A percentile compares a stretch with the other conserved stretches of the same genome.
phyloP scores from a whole-genome alignment of 2,797 vertebrate species.

The Liasis olivaceus region DNA sequence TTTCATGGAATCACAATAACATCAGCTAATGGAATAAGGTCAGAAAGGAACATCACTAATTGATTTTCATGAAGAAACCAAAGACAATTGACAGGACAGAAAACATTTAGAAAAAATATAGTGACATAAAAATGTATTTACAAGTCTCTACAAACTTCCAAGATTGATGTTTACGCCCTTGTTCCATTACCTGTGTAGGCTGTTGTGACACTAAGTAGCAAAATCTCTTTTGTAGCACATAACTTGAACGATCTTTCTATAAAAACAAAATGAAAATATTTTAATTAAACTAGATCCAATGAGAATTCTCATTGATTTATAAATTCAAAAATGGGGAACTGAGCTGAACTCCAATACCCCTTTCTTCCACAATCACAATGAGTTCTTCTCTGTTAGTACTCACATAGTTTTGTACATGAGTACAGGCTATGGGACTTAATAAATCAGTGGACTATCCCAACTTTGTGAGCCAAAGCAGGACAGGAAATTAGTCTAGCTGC shows the following conservation, averaged over 20 bases:
- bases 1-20: neutral
- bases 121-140: neutral
- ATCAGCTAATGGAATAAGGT: neutral
- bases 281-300: neutral
- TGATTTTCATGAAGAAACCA: neutral
- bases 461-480: neutral
- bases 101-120: neutral
- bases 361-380: neutral
- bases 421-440: neutral
- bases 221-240: slow-evolving; percentile 89
- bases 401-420: neutral
- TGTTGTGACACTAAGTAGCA: slow-evolving; percentile 88
- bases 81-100: neutral
- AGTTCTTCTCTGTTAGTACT: neutral
- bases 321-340: neutral
- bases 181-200: slow-evolving; percentile 88
- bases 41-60: neutral
- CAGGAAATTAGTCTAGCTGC: neutral
- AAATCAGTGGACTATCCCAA: neutral
- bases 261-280: slow-evolving; percentile 30
- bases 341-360: neutral
- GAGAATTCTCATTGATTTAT: neutral
- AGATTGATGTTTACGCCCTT: neutral
- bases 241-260: slow-evolving; percentile 87
- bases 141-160: neutral